These are phyloP conservation scores for Dioctria rufipes DNA, from an alignment of 2,888 invertebrate genomes.

Conservation along the genomic window DNA sequence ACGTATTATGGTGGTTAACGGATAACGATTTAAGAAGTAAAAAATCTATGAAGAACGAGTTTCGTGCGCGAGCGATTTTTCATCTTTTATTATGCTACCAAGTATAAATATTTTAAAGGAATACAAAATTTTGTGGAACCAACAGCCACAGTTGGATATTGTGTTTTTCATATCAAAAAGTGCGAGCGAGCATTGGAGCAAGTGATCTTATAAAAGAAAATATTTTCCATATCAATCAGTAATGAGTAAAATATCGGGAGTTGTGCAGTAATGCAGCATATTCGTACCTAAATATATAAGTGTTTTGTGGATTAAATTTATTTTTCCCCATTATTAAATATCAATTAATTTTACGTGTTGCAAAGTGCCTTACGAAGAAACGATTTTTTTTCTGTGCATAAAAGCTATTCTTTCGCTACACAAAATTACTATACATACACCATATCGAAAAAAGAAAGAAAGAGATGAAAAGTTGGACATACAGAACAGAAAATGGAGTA, in stretches of 20 bases:
- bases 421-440: not conserved
- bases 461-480: constrained; percentile 47
- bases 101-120: no score
- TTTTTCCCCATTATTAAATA: not conserved
- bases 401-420: constrained; percentile 29
- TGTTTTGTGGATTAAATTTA: constrained; percentile 14
- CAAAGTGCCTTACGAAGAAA: constrained; percentile 32
- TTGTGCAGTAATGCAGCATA: not conserved
- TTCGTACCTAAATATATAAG: not conserved
- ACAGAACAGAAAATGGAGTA: constrained; percentile 46
- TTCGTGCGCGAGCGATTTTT: not conserved
- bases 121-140: no score
- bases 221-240: constrained; percentile 3
- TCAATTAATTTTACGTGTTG: constrained; percentile 24
- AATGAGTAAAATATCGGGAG: not conserved
- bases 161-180: constrained; percentile 1
- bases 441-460: constrained; percentile 37
- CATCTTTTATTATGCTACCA: not conserved
- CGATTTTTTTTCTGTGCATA: constrained; percentile 12
- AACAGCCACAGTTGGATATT: not conserved
- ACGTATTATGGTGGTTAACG: constrained; percentile 18
- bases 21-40: constrained; percentile 9
- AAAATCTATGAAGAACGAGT: not conserved
- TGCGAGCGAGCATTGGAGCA: not conserved
- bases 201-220: not conserved